Conservation (phyloP, 2,888 invertebrate species). For the Ornithoptera priamus region DNA sequence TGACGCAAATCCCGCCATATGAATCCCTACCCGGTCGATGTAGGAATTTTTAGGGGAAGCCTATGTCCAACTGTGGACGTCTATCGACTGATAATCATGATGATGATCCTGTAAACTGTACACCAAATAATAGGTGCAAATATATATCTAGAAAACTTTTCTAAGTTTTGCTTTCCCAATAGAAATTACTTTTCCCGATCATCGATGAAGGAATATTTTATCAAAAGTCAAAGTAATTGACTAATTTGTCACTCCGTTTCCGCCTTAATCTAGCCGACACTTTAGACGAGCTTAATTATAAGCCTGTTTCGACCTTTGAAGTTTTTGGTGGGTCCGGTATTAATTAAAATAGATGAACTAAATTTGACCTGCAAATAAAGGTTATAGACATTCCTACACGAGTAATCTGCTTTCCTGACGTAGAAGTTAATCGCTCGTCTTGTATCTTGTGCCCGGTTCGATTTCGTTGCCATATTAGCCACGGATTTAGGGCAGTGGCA, state of each 20-base stretch:
- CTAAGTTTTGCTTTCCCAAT: background rate
- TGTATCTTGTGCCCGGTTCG: too few species aligned
- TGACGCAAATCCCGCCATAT: too few species aligned
- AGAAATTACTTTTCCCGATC: background rate
- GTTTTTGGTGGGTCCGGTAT: background rate
- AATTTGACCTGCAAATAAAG: background rate
- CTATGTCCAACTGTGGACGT: too few species aligned
- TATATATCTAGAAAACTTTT: too few species aligned
- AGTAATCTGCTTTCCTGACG: background rate
- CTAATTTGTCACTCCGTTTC: background rate
- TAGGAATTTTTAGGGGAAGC: too few species aligned
- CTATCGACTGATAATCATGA: too few species aligned
- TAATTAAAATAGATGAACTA: constrained; percentile 1
- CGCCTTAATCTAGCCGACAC: background rate
- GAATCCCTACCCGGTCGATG: too few species aligned
- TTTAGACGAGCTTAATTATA: constrained; percentile 4
- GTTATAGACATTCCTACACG: background rate
- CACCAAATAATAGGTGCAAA: too few species aligned
- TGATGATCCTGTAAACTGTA: too few species aligned
- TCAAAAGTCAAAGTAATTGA: background rate
- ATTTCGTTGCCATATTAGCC: too few species aligned
- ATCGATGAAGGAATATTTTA: background rate
- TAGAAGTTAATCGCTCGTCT: too few species aligned
- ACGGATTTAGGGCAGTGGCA: too few species aligned
- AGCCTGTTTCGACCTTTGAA: constrained; percentile 10